Evolutionary conservation across 2,797 vertebrate genomes (phyloP).

Genomic region (Periophthalmus magnuspinnatus): DNA sequence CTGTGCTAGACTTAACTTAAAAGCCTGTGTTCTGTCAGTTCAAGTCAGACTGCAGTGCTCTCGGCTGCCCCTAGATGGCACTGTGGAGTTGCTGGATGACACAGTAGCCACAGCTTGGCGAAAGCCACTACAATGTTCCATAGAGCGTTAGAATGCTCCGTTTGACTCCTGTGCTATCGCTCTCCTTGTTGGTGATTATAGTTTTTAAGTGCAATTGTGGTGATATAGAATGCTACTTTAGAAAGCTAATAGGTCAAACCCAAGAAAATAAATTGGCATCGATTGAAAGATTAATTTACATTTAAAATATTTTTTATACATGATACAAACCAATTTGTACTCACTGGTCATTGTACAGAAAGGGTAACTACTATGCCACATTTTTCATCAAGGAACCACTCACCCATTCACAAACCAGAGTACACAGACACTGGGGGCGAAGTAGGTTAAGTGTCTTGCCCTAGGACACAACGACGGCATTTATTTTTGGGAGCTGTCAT

Average conservation of each 20-base stretch:
- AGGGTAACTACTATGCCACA: no score
- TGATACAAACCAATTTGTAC: no score
- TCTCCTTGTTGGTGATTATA: slow-evolving; percentile 41
- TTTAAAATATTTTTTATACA: not conserved
- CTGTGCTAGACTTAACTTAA: slow-evolving; percentile 29
- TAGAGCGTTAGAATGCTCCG: slow-evolving; percentile 69
- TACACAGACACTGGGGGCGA: no score
- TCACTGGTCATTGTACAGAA: no score
- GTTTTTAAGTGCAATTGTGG: slow-evolving; percentile 61
- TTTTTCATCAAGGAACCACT: no score
- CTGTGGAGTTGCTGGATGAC: slow-evolving; percentile 71
- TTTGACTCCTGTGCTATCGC: slow-evolving; percentile 55
- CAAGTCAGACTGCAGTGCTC: slow-evolving; percentile 14
- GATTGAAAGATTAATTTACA: not conserved
- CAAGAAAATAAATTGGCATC: slow-evolving; percentile 33
- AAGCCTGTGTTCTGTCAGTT: not conserved
- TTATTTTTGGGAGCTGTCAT: no score
- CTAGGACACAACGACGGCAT: no score
- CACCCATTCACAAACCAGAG: no score
- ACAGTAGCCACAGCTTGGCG: slow-evolving; percentile 16
- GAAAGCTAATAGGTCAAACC: slow-evolving; percentile 56
- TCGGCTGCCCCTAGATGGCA: slow-evolving; percentile 75
- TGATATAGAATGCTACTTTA: slow-evolving; percentile 59
- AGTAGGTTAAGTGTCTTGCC: no score
- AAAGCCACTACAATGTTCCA: slow-evolving; percentile 45